Evolutionary conservation across 2,888 invertebrate genomes (phyloP).

Genomic region (Pachliopta kotzebuea): DNA sequence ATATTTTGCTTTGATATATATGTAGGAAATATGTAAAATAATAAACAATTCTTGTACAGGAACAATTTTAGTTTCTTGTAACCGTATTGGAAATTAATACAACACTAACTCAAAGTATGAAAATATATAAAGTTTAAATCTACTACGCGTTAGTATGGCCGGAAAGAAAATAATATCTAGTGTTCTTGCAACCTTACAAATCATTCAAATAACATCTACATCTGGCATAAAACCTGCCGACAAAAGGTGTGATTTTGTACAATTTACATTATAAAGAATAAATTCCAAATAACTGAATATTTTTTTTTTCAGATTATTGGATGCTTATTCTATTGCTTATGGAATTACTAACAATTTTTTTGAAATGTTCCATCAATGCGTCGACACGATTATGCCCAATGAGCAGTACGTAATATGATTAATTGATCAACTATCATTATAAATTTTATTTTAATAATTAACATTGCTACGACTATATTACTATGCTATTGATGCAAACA

Average conservation of each 20-base stretch:
- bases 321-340: slow-evolving; percentile 14
- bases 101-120: slow-evolving; percentile 9
- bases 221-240: slow-evolving; percentile 7
- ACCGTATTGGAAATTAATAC: neutral
- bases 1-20: no score
- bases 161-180: neutral
- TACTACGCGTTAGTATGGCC: slow-evolving; percentile 9
- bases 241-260: slow-evolving; percentile 10
- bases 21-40: no score
- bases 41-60: no score
- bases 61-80: neutral
- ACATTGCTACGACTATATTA: neutral
- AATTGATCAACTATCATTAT: neutral
- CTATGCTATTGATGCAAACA: no score
- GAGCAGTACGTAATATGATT: slow-evolving; percentile 43
- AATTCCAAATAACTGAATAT: neutral
- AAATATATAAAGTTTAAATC: neutral
- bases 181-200: slow-evolving; percentile 14
- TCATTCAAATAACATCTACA: neutral
- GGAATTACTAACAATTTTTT: slow-evolving; percentile 30
- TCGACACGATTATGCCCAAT: slow-evolving; percentile 42
- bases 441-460: neutral
- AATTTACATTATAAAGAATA: neutral
- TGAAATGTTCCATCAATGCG: slow-evolving; percentile 40
- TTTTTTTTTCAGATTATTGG: slow-evolving; percentile 13